Evolutionary conservation across 1,140 invertebrate genomes (phyloP).

Genomic region (Scaptomyza graminum): DNA sequence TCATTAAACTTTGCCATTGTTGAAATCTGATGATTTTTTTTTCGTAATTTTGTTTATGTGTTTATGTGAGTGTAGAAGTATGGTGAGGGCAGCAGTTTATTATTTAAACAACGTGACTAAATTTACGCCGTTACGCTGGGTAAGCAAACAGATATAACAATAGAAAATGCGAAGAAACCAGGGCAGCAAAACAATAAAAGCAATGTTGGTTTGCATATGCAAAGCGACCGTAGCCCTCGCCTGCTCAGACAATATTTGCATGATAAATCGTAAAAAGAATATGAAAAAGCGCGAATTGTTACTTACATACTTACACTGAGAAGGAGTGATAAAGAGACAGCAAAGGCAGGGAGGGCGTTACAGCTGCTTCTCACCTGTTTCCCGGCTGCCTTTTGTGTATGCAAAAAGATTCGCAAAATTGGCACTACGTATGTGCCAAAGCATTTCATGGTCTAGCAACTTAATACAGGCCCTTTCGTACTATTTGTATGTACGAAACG

Average conservation of each 20-base stretch:
- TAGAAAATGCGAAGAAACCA: constrained; percentile 49
- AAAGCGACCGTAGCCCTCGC: constrained; percentile 63
- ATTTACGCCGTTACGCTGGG: constrained; percentile 67
- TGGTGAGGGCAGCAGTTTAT: constrained; percentile 68
- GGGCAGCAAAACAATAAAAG: constrained; percentile 78
- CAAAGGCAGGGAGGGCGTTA: background rate
- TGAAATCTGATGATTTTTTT: constrained; percentile 59
- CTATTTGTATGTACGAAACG: constrained; percentile 25
- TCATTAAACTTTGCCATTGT: constrained; percentile 74
- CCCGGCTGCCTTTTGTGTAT: constrained; percentile 73
- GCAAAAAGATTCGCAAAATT: constrained; percentile 76
- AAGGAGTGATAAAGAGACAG: constrained; percentile 3
- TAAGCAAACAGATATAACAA: constrained; percentile 17
- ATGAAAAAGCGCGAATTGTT: constrained; percentile 77
- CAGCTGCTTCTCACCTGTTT: constrained; percentile 38
- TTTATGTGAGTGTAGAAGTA: constrained; percentile 23
- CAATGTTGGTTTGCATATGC: constrained; percentile 57
- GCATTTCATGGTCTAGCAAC: constrained; percentile 81
- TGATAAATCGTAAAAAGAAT: constrained; percentile 80
- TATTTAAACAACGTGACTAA: constrained; percentile 80
- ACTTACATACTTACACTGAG: constrained; percentile 47
- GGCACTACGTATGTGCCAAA: constrained; percentile 79
- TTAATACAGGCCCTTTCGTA: constrained; percentile 59
- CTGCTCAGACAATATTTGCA: constrained; percentile 80
- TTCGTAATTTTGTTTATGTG: constrained; percentile 62